Base-by-base conservation (phyloP, 2,113 vertebrate genomes). In the Boleophthalmus pectinirostris region DNA sequence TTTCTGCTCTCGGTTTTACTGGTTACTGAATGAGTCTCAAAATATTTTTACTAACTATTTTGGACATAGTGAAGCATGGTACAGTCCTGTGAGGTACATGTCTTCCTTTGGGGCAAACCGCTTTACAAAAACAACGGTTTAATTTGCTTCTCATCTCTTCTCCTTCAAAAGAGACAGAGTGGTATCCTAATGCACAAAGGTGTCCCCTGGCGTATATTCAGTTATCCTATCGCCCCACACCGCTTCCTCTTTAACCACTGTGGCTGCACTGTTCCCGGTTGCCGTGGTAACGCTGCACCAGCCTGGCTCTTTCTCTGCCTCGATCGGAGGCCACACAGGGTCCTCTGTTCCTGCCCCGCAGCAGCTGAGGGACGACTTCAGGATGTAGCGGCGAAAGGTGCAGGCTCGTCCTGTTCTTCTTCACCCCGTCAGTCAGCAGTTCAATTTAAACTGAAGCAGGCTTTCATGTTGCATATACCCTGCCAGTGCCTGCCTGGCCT, bases 221-320 rank as follows among this genome's bases (percentile, higher is more conserved):
- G 77, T 76, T 81, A 82, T 89, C 80, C 83, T 79, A 79, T 85
- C 88, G 86, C 74, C 73, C 61, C 67, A 83, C 76, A 77, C 70
- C 71, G 73, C 64, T 54, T 83, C 84, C 68, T 87, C 81, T 88
- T 78, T 85, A 82, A 80, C 74, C 74, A 82, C 87, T 86, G 87
- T 85, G 85, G 80, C 77, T 86, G 76, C 84, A 87, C 87, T 85
- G 86, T 88, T 89, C 88, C 73, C 89, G 88, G 90, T 91, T 90
- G 84, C 89, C 87, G 75, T 90, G 91, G 88, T 84, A 92, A 90
- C 91, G 84, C 80, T 82, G 70, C 3, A 78, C 85, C 84, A 82
- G 79, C 84, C 45, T 70, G 69, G 85, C 70, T 82, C 80, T 77
- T 78, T 25, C 74, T 75, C 64, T 57, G 57, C 74, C 61, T 66